These are phyloP conservation scores for Acipenser ruthenus DNA, from an alignment of 2,797 vertebrate species.

Conservation along the genomic window DNA sequence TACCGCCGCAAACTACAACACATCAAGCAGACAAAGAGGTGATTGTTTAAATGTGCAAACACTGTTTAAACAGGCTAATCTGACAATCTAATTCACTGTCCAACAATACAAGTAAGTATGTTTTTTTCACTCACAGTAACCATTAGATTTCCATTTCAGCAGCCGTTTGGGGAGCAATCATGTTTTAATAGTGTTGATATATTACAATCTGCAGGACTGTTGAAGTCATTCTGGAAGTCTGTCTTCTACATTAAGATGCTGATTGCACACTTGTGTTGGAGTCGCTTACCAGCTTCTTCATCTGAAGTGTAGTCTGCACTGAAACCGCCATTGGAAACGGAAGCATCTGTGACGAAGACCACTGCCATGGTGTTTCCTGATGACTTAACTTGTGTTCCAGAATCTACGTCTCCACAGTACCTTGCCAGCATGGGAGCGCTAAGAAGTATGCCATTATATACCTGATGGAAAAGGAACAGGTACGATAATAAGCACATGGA, in stretches of 20 bases:
- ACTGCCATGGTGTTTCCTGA: slow-evolving; percentile 79
- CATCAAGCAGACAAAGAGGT: background rate
- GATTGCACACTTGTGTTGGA: too few species aligned
- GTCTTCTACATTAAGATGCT: background rate
- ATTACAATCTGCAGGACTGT: too few species aligned
- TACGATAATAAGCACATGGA: background rate
- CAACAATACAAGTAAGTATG: too few species aligned
- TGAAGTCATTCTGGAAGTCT: background rate
- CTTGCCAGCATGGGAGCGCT: slow-evolving; percentile 64
- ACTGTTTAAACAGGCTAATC: background rate
- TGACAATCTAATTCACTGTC: background rate
- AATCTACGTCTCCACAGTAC: slow-evolving; percentile 65
- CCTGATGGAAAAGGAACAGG: slow-evolving; percentile 42
- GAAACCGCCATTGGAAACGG: slow-evolving; percentile 72
- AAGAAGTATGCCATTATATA: slow-evolving; percentile 68
- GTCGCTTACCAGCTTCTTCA: slow-evolving; percentile 70
- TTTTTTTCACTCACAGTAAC: too few species aligned
- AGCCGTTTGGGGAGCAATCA: too few species aligned
- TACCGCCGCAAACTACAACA: slow-evolving; percentile 73
- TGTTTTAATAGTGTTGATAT: too few species aligned
- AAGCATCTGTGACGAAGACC: slow-evolving; percentile 65
- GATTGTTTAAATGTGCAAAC: background rate
- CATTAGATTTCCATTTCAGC: too few species aligned
- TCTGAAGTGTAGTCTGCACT: slow-evolving; percentile 69
- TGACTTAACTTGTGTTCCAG: slow-evolving; percentile 63